A percentile compares a stretch with the other conserved stretches of the same genome.
phyloP scores from a whole-genome alignment of 1,140 invertebrate species.

The Panagrolaimus sp. region DNA sequence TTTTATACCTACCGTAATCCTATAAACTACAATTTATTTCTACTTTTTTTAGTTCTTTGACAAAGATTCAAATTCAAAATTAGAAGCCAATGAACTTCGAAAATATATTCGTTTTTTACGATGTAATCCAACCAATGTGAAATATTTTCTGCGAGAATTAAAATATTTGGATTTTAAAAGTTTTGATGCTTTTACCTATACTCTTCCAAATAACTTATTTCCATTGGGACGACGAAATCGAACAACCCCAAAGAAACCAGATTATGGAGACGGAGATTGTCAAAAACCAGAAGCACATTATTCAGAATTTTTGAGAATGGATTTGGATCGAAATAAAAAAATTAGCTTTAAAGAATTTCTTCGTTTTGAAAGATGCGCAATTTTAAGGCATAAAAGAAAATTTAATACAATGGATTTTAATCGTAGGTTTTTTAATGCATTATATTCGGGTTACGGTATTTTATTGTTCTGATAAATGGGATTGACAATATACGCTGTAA shows the following conservation, averaged over 20 bases:
- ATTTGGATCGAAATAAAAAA: neutral
- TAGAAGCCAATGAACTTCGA: neutral
- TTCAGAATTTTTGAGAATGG: neutral
- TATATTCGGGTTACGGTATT: too few species aligned
- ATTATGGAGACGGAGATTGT: neutral
- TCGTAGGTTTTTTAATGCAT: neutral
- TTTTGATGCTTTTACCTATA: neutral
- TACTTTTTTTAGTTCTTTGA: neutral
- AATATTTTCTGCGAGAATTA: too few species aligned
- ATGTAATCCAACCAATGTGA: neutral
- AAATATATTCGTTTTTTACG: neutral
- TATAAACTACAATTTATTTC: too few species aligned
- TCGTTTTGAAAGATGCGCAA: neutral
- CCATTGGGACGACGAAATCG: neutral
- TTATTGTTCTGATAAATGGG: too few species aligned
- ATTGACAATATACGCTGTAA: neutral
- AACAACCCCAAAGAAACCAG: neutral
- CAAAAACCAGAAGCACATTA: neutral
- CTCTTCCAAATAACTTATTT: neutral
- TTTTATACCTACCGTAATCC: too few species aligned
- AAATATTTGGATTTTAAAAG: constrained; percentile 2
- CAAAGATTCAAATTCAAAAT: neutral
- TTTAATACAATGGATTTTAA: neutral
- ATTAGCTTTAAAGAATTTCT: constrained; percentile 3
- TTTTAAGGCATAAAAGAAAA: neutral